Evolutionary conservation across 2,888 invertebrate species (phyloP).

Genomic region (Trachelus tabidus): DNA sequence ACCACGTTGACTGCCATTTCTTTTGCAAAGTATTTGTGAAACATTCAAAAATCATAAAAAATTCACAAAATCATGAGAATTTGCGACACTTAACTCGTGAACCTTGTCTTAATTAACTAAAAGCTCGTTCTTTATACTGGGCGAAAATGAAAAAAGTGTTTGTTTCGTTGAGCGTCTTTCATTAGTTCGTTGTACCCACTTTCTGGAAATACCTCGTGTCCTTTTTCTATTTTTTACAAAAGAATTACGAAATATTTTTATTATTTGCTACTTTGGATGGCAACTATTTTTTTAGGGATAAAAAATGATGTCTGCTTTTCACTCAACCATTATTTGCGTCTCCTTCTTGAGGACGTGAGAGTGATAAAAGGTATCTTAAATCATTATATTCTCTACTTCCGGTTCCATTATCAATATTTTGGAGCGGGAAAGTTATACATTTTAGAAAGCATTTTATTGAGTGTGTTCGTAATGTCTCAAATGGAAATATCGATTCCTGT

Average conservation of each 20-base stretch:
- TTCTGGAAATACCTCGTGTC: too few relatives aligned
- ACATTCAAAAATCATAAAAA: background rate
- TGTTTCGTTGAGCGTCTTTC: too few relatives aligned
- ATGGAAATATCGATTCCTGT: background rate
- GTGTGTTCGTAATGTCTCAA: background rate
- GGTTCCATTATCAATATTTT: background rate
- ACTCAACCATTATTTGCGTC: background rate
- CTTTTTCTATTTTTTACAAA: too few relatives aligned
- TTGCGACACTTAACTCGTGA: slow-evolving; percentile 26
- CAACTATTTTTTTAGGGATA: too few relatives aligned
- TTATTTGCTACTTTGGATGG: too few relatives aligned
- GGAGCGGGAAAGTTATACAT: background rate
- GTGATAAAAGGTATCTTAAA: background rate
- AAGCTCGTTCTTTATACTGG: slow-evolving; percentile 15
- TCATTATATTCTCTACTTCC: background rate
- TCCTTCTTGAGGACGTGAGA: background rate
- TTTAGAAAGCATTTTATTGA: background rate
- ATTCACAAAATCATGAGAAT: slow-evolving; percentile 17
- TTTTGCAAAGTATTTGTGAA: background rate
- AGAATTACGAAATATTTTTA: too few relatives aligned
- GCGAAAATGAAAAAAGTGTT: too few relatives aligned
- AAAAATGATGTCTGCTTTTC: too few relatives aligned
- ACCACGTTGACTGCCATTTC: background rate
- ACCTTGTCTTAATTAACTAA: slow-evolving; percentile 30
- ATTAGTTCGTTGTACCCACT: too few relatives aligned